Base-by-base conservation (phyloP, 2,113 vertebrate species). In the Carollia perspicillata region DNA sequence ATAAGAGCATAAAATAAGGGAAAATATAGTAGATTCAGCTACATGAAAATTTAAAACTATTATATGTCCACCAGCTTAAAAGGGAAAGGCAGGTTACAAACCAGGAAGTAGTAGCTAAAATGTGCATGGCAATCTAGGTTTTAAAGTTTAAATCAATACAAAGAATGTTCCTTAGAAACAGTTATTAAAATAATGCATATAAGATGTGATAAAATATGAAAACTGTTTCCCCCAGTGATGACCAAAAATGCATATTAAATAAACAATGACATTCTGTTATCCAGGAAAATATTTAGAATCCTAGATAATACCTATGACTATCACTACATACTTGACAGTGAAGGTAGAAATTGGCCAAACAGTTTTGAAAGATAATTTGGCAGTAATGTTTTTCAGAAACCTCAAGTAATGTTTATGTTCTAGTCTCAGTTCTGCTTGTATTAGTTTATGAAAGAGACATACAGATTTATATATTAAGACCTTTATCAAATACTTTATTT, bases 321-420 rank as follows among this genome's bases (percentile, higher is more conserved):
- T 77, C 37, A 69, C 37, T 85, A 49, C 58, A 35, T 86, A 71
- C 28, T 51, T 42, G 60, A n/a, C 26, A 94, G 3, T 80, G 26
- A 65, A 75, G 77, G 47, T 93, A 5, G 49, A 87, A 71, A 68
- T 75, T 49, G 8, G 35, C 68, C 44, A 28, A 51, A 69, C 2
- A 89, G 1, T 69, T 63, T 69, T 93, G 75, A 90, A 87, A 33
- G 44, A 47, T 90, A 88, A 53, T 95, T 92, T 78, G 20, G 33
- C 30, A 66, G 6, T 23, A 63, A 11, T 79, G 8, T 53, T 65
- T 90, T 79, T 37, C 22, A 79, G 23, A 84, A 60, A 42, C 47
- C 12, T 75, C 78, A 72, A 74, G 18, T 11, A 78, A 35, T 79
- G 33, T n/a, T 72, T 87, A 44, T 81, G 9, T 71, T 72, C 65